Evolutionary conservation across 2,888 invertebrate genomes (phyloP).

Genomic region (Azorinus chamasolen): DNA sequence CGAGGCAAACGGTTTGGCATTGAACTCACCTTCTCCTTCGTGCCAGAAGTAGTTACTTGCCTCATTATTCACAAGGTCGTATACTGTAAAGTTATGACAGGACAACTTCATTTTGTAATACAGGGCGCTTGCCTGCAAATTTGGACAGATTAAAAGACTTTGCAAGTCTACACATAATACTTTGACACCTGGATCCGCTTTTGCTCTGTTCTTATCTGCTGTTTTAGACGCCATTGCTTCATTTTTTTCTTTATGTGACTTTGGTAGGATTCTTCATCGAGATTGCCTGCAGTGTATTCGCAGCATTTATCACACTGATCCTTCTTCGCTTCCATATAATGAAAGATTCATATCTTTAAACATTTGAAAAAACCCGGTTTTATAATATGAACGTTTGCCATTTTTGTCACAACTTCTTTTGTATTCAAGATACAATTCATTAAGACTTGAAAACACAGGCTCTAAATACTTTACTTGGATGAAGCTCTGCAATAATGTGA

Average conservation of each 20-base stretch:
- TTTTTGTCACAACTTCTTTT: not conserved
- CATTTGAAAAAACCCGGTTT: not conserved
- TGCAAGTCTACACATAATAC: slow-evolving; percentile 42
- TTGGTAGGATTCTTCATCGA: slow-evolving; percentile 34
- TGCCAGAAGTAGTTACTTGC: slow-evolving; percentile 59
- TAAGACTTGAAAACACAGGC: slow-evolving; percentile 18
- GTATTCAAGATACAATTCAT: slow-evolving; percentile 14
- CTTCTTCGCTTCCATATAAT: slow-evolving; percentile 34
- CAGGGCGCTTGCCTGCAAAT: slow-evolving; percentile 39
- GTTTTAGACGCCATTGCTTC: slow-evolving; percentile 21
- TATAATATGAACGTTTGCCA: not conserved
- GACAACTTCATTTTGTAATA: slow-evolving; percentile 62
- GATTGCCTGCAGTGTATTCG: slow-evolving; percentile 28
- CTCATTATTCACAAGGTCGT: slow-evolving; percentile 24
- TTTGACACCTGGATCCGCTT: not conserved
- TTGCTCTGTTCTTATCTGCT: slow-evolving; percentile 22
- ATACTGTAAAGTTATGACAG: slow-evolving; percentile 58
- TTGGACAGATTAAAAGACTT: slow-evolving; percentile 36
- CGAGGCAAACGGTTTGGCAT: slow-evolving; percentile 25
- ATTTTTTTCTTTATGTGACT: slow-evolving; percentile 25
- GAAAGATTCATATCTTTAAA: slow-evolving; percentile 32
- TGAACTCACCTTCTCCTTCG: slow-evolving; percentile 42
- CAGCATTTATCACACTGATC: slow-evolving; percentile 46
- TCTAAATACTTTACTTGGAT: slow-evolving; percentile 15
- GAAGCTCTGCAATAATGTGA: slow-evolving; percentile 41